Conservation (phyloP, 2,797 vertebrate genomes). For the Capromys pilorides region DNA sequence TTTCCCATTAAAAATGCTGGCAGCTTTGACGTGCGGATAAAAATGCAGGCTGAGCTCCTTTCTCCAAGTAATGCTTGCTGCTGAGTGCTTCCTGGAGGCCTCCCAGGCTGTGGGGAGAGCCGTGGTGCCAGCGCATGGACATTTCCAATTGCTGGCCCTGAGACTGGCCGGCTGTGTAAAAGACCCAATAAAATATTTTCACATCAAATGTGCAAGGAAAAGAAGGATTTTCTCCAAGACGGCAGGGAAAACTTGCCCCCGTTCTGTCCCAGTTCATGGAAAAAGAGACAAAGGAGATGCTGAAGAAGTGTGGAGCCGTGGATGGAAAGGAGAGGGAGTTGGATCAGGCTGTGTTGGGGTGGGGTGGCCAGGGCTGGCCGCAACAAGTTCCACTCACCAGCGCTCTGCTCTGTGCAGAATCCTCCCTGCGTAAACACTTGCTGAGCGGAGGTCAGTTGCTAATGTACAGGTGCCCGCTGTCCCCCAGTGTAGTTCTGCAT, state of each 20-base stretch:
- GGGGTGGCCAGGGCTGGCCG: background rate
- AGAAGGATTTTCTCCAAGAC: background rate
- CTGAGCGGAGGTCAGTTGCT: background rate
- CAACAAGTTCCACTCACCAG: background rate
- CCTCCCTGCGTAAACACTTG: background rate
- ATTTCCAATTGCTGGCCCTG: background rate
- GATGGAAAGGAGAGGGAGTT: background rate
- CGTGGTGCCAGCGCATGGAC: background rate
- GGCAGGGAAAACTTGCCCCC: background rate
- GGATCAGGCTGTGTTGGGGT: background rate
- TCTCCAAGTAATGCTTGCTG: background rate
- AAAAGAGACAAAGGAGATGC: background rate
- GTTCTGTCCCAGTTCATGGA: background rate
- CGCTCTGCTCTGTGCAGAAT: background rate
- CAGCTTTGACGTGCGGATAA: slow-evolving; percentile 68
- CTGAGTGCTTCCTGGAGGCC: background rate
- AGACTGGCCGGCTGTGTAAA: background rate
- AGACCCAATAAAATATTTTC: background rate
- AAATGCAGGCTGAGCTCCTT: slow-evolving; percentile 51
- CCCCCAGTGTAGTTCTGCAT: background rate
- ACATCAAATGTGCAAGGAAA: background rate
- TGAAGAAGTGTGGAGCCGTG: accelerated
- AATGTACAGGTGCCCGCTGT: background rate
- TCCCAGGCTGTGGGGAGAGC: background rate
- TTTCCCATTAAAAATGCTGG: slow-evolving; percentile 78